Conservation (phyloP, 1,140 invertebrate species). For the Zaprionus vittiger region DNA sequence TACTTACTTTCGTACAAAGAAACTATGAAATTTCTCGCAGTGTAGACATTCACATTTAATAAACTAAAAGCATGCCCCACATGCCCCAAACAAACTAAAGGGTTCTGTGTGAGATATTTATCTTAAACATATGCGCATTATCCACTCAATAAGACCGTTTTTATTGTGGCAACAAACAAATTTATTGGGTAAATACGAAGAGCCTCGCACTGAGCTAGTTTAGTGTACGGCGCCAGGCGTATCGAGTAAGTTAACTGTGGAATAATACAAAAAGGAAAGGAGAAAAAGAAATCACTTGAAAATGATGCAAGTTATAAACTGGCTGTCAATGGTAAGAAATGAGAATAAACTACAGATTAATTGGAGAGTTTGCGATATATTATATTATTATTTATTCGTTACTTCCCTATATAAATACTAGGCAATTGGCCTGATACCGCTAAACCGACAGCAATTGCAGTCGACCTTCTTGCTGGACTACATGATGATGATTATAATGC, state of each 20-base stretch:
- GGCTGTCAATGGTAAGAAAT: slow-evolving; percentile 63
- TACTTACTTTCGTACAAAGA: too few relatives aligned
- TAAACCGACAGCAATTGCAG: slow-evolving; percentile 56
- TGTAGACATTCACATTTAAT: slow-evolving; percentile 67
- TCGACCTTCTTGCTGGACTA: slow-evolving; percentile 65
- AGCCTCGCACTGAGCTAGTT: slow-evolving; percentile 30
- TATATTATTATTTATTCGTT: neutral
- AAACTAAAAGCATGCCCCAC: slow-evolving; percentile 74
- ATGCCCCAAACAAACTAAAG: slow-evolving; percentile 4
- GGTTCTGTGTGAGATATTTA: slow-evolving; percentile 67
- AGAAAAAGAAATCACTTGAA: slow-evolving; percentile 4
- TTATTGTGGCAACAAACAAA: slow-evolving; percentile 59
- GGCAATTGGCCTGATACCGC: slow-evolving; percentile 73
- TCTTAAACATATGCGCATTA: slow-evolving; percentile 76
- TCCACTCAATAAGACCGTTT: slow-evolving; percentile 53
- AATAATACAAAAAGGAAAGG: neutral
- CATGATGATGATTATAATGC: slow-evolving; percentile 68
- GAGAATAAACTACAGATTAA: neutral
- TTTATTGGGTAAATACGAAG: slow-evolving; percentile 43
- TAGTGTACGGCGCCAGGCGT: slow-evolving; percentile 33
- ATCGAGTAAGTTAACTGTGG: slow-evolving; percentile 27
- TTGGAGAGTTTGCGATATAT: neutral
- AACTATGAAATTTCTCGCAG: slow-evolving; percentile 28
- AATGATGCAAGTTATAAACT: slow-evolving; percentile 74
- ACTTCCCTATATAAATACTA: neutral